Evolutionary conservation across 2,113 vertebrate genomes (phyloP).

Genomic region (Entomyzon cyanotis): DNA sequence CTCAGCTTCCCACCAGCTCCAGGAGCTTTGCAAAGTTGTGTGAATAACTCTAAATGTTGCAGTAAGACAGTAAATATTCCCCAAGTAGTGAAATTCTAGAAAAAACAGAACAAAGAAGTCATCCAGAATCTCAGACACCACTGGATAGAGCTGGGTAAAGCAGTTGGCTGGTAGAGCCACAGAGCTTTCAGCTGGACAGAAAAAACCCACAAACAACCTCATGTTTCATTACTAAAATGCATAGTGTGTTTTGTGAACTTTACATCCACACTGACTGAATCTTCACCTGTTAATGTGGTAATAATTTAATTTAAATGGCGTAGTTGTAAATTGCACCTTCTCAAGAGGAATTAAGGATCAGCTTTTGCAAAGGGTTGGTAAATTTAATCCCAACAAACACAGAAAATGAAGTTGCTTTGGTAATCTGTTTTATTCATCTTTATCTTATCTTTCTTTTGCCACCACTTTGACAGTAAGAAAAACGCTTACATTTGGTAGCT

Average conservation of each 20-base stretch:
- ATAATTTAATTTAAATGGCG: neutral
- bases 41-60: neutral
- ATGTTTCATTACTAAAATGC: neutral
- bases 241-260: neutral
- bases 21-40: neutral
- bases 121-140: neutral
- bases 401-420: neutral
- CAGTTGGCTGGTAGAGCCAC: neutral
- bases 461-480: neutral
- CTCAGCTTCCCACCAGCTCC: neutral
- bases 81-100: neutral
- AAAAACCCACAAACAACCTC: fast-evolving
- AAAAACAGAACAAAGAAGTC: neutral
- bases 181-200: neutral
- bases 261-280: neutral
- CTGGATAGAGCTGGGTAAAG: neutral
- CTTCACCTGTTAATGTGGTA: neutral
- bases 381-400: neutral
- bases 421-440: neutral
- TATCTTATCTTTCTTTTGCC: neutral
- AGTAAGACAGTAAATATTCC: neutral
- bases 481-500: neutral
- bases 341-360: neutral
- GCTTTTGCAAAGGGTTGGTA: neutral
- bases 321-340: neutral